These are phyloP conservation scores for Chamaetylas fuelleborni DNA, from an alignment of 2,113 vertebrate species.

Conservation along the genomic window DNA sequence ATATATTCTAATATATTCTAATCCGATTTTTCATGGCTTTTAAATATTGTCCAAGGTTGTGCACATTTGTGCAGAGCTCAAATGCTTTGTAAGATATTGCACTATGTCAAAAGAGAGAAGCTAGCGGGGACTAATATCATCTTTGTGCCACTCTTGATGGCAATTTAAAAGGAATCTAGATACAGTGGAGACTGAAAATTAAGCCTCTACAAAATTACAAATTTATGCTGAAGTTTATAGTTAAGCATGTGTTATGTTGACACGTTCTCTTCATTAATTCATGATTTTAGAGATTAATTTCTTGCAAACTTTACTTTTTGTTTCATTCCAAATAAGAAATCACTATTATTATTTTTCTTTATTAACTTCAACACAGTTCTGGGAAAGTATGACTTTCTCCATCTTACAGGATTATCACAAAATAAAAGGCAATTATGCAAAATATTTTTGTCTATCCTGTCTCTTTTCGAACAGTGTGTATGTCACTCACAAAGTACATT, in stretches of 20 bases:
- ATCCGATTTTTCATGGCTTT: background rate
- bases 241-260: background rate
- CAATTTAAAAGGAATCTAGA: background rate
- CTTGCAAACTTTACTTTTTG: background rate
- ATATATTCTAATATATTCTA: too few relatives aligned
- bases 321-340: background rate
- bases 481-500: background rate
- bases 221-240: background rate
- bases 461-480: background rate
- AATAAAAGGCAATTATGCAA: background rate
- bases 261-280: background rate
- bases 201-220: background rate
- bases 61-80: background rate
- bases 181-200: background rate
- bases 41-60: background rate
- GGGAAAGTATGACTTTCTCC: background rate
- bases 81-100: background rate
- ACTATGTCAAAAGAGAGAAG: background rate
- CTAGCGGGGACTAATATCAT: background rate
- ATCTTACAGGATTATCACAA: background rate
- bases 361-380: background rate
- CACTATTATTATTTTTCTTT: background rate
- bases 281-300: background rate
- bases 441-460: background rate
- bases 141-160: background rate